Evolutionary conservation across 2,888 invertebrate genomes (phyloP).

Genomic region (Spodoptera picta): DNA sequence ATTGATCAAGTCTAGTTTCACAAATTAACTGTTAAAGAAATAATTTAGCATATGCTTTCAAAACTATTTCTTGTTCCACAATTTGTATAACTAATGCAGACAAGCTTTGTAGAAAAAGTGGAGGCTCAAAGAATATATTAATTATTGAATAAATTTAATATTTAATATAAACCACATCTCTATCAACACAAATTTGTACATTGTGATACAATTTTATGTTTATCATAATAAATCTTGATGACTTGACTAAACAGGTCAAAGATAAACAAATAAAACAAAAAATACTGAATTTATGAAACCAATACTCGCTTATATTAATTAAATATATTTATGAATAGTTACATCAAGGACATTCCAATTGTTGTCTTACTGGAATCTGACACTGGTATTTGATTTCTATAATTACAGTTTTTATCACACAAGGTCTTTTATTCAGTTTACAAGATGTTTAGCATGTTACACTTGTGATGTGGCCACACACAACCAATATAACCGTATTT

Average conservation of each 20-base stretch:
- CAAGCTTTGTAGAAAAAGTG: too few relatives aligned
- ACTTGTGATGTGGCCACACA: background rate
- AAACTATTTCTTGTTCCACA: too few relatives aligned
- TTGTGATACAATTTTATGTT: background rate
- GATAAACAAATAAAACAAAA: conserved; percentile 8
- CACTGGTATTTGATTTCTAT: conserved; percentile 16
- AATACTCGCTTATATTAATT: conserved; percentile 7
- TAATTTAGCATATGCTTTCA: too few relatives aligned
- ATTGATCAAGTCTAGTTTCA: too few relatives aligned
- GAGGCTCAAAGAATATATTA: too few relatives aligned
- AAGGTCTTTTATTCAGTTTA: conserved; percentile 4
- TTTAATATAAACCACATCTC: too few relatives aligned
- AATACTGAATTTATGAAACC: conserved; percentile 11
- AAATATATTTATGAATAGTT: conserved; percentile 34
- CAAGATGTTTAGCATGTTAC: background rate
- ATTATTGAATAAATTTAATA: too few relatives aligned
- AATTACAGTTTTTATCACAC: conserved; percentile 9
- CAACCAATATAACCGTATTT: conserved; percentile 25
- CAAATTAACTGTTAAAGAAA: too few relatives aligned
- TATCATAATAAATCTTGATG: conserved; percentile 4
- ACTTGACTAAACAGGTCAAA: conserved; percentile 30
- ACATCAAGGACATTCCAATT: conserved; percentile 54
- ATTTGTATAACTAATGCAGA: too few relatives aligned
- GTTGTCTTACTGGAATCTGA: conserved; percentile 49
- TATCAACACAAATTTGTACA: too few relatives aligned